Conservation (phyloP, 2,113 vertebrate species). For the Puma concolor region DNA sequence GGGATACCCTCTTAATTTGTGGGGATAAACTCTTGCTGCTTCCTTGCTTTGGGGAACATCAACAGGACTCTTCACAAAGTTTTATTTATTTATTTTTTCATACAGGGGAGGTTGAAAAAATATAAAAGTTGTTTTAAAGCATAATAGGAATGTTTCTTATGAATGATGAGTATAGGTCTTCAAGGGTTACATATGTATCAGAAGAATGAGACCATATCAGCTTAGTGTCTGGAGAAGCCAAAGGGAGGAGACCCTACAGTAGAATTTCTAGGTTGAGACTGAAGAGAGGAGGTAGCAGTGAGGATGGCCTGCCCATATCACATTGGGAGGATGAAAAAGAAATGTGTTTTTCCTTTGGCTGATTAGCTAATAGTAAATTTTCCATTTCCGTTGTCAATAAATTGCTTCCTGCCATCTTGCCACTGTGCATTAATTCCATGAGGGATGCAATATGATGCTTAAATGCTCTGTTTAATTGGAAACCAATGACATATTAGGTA, state of each 20-base stretch:
- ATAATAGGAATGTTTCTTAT: neutral
- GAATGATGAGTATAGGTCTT: too few relatives aligned
- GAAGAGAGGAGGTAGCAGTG: neutral
- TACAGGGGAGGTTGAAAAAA: neutral
- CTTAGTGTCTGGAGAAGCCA: neutral
- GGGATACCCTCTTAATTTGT: neutral
- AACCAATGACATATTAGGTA: neutral
- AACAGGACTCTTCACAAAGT: neutral
- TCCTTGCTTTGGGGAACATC: neutral
- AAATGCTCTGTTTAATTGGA: neutral
- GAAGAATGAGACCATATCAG: neutral
- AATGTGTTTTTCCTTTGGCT: neutral
- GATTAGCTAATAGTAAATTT: neutral
- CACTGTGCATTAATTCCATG: neutral
- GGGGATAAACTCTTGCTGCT: neutral
- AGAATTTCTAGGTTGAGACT: neutral
- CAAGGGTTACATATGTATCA: neutral
- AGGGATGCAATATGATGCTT: neutral
- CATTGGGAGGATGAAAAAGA: neutral
- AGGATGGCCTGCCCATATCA: fast-evolving
- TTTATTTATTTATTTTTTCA: neutral
- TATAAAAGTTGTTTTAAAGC: neutral
- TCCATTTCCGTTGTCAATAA: neutral
- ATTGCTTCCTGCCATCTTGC: neutral
- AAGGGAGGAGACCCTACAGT: neutral